Percentiles rank a stretch among this genome's conserved stretches.
Conservation (phyloP, 2,113 vertebrate species). For the Hucho hucho region DNA sequence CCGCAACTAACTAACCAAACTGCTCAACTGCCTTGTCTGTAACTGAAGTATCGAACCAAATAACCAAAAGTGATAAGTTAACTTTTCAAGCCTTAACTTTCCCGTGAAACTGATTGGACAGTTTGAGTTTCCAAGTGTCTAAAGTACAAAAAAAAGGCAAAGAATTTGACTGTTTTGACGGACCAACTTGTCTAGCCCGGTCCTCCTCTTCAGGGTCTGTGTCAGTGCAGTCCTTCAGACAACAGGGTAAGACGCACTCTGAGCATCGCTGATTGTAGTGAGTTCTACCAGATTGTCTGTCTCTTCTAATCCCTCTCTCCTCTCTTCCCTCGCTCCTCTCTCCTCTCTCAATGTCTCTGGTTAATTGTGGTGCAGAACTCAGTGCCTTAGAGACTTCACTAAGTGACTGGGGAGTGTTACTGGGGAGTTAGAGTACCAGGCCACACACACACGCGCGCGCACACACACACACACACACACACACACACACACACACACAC, state of each 20-base stretch:
- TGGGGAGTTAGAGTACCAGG: conserved; percentile 30
- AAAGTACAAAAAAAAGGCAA: background rate
- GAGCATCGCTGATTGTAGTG: conserved; percentile 32
- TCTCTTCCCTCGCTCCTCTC: background rate
- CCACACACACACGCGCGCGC: conserved; percentile 13
- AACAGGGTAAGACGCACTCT: conserved; percentile 21
- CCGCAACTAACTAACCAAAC: background rate
- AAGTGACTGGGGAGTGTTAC: conserved; percentile 36
- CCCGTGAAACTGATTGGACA: background rate
- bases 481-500: no score
- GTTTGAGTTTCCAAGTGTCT: background rate
- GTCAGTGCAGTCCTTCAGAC: conserved; percentile 5
- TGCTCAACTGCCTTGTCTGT: background rate
- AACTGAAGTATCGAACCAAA: background rate
- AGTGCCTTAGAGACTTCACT: conserved; percentile 40
- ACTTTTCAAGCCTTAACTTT: background rate
- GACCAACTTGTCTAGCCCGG: background rate
- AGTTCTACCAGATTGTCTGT: conserved; percentile 40
- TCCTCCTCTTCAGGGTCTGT: conserved; percentile 2
- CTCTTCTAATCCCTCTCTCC: conserved; percentile 26
- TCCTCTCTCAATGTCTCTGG: conserved; percentile 19
- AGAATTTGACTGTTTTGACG: background rate
- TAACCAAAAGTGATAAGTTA: background rate
- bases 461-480: background rate
- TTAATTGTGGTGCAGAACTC: conserved; percentile 47